Conservation (phyloP, 30 jellyfish, hydroid and myxozoan genomes). For the Aurelia aurita region DNA sequence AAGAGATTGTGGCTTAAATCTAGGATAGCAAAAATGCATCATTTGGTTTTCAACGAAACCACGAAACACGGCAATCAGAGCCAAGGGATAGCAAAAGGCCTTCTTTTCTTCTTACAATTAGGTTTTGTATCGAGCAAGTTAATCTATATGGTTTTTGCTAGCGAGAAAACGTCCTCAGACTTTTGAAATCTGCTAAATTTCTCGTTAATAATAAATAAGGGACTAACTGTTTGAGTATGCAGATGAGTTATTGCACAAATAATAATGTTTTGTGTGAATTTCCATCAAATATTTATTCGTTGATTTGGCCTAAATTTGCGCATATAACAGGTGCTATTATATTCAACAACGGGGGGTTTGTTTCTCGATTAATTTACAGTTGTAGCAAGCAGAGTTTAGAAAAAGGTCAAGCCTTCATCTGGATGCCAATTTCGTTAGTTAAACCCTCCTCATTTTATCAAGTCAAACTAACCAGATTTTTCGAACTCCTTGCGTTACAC, state of each 20-base stretch:
- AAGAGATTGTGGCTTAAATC: slow-evolving; percentile 11
- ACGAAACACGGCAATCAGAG: neutral
- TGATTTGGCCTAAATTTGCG: slow-evolving; percentile 7
- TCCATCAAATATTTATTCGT: slow-evolving; percentile 14
- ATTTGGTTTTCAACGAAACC: slow-evolving; percentile 20
- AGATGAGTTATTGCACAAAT: slow-evolving; percentile 40
- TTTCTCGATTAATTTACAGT: neutral
- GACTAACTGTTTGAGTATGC: slow-evolving; percentile 34
- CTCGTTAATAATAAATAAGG: slow-evolving; percentile 34
- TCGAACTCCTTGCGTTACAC: no score
- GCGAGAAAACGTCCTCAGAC: slow-evolving; percentile 28
- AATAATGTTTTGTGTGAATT: slow-evolving; percentile 12
- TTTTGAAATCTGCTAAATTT: slow-evolving; percentile 4
- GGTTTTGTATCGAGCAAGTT: no score
- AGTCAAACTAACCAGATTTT: no score
- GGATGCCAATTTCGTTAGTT: no score
- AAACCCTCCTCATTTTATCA: no score
- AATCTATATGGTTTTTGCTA: neutral
- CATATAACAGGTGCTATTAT: slow-evolving; percentile 41
- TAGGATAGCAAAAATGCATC: neutral
- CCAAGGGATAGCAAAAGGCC: no score
- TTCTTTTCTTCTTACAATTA: no score
- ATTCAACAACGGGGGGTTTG: slow-evolving; percentile 7
- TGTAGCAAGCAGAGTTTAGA: no score
- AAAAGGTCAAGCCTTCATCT: no score